Evolutionary conservation across 2,797 vertebrate genomes (phyloP), one percentile per base, ranked within the genome.

Genomic region (Ceryle rudis): DNA sequence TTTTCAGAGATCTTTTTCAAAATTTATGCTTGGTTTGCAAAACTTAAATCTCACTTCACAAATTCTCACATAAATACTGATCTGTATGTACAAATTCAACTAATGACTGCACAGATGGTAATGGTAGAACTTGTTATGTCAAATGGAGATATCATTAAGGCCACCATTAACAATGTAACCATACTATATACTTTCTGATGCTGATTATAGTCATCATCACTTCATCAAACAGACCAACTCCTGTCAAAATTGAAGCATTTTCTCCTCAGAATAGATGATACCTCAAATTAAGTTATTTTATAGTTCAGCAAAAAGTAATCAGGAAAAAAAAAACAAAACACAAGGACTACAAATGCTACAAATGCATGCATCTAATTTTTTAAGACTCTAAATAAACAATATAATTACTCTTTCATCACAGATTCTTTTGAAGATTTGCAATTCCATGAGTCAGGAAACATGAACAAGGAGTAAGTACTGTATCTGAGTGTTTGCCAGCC

Each of bases 401-500:
- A 19, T 37, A 41, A 73, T 62, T 83, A 46, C 18, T 86, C 93
- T 96, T 83, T 96, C 47, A 80, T 69, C 67, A 61, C 95, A 98
- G 97, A 71, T n/a, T 73, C 46, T 94, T 44, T 5, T 94, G 96
- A 97, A 93, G 93, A 72, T 94, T 61, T 94, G 55, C 55, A 58
- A 93, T 67, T 85, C 64, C 33, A 5, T 37, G 39, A 46, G 10
- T 65, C 84, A 33, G 69, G 78, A 89, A 86, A 75, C 26, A 97
- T 98, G 97, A 96, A 83, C 85, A 96, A 67, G 10, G 87, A 81
- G 97, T 98, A 97, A 98, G 97, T 98, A 96, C 39, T 9, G 11
- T 26, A 41, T 8, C 54, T 62, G 37, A 70, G 64, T 31, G 8
- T 74, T 66, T 91, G 14, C 44, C 70, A 79, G 0, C 2, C 42